Evolutionary conservation across 2,797 vertebrate species (phyloP), one percentile per base, ranked within the genome.

Genomic region (Xenentodon cancila): DNA sequence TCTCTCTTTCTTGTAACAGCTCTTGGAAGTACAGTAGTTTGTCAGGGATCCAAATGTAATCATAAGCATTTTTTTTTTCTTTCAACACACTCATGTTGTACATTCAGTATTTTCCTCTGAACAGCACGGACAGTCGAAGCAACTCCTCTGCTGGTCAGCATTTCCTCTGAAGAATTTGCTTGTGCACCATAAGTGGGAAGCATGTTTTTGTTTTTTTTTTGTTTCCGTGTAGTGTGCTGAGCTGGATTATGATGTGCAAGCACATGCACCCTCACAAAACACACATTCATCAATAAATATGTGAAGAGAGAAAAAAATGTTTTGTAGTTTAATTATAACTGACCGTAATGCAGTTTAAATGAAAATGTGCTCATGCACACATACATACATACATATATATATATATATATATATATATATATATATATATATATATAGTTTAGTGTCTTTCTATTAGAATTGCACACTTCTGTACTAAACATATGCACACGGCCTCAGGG

Each of bases 91-190:
- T 68, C 55, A 9, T 75, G 79, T 77, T 80, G 77, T 84, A 77
- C 75, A 37, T 75, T 82, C 82, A 72, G 83, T 74, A 46, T 76
- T 81, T 84, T 72, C 20, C 75, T 69, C 54, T 64, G 82, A 86
- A 75, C 76, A 70, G 74, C 80, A 16, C 44, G 82, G 85, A 88
- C 84, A 79, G 81, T 86, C 63, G 76, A 87, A 64, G 81, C 79
- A 68, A 42, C 84, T 89, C 82, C 75, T 87, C 90, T 91, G 89
- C 92, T 71, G 79, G 82, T 91, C 88, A 91, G 90, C 88, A 82
- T 70, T 90, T 91, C 84, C 76, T 88, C 80, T 86, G 79, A 89
- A 88, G 68, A 83, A 80, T 82, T 66, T 84, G 86, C 88, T 85
- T 85, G 88, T 91, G 77, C 76, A 43, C 80, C 80, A 84, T 85